Evolutionary conservation across 2,113 vertebrate species (phyloP).

Genomic region (Scomber scombrus): DNA sequence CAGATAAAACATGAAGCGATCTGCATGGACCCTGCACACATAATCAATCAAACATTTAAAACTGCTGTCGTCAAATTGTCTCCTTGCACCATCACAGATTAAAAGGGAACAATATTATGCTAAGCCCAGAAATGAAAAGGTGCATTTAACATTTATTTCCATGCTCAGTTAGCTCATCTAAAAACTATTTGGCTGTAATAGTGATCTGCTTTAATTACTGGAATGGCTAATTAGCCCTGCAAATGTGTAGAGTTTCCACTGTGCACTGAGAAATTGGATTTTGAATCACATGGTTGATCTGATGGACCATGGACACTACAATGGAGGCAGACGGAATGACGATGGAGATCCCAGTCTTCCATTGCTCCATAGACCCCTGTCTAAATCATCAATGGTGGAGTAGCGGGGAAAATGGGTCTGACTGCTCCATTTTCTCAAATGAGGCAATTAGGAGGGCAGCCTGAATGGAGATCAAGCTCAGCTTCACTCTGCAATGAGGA

Average conservation of each 20-base stretch:
- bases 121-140: constrained; percentile 28
- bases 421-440: constrained; percentile 82
- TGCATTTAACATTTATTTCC: constrained; percentile 24
- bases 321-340: constrained; percentile 56
- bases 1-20: constrained; percentile 55
- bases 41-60: constrained; percentile 65
- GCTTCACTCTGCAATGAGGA: constrained; percentile 58
- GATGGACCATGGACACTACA: constrained; percentile 40
- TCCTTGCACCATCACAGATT: constrained; percentile 1
- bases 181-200: constrained; percentile 39
- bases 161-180: constrained; percentile 39
- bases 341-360: constrained; percentile 57
- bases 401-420: constrained; percentile 59
- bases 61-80: constrained; percentile 32
- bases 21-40: constrained; percentile 33
- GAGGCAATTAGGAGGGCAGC: constrained; percentile 78
- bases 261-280: constrained; percentile 58
- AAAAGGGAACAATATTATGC: background rate
- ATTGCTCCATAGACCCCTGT: constrained; percentile 64
- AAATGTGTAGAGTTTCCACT: constrained; percentile 48
- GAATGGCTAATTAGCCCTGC: constrained; percentile 48
- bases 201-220: constrained; percentile 49
- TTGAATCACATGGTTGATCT: constrained; percentile 49
- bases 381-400: constrained; percentile 71
- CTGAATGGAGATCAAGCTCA: constrained; percentile 77